phyloP scores from a whole-genome alignment of 2,888 invertebrate genomes.

The Leptopilina drosophilae region DNA sequence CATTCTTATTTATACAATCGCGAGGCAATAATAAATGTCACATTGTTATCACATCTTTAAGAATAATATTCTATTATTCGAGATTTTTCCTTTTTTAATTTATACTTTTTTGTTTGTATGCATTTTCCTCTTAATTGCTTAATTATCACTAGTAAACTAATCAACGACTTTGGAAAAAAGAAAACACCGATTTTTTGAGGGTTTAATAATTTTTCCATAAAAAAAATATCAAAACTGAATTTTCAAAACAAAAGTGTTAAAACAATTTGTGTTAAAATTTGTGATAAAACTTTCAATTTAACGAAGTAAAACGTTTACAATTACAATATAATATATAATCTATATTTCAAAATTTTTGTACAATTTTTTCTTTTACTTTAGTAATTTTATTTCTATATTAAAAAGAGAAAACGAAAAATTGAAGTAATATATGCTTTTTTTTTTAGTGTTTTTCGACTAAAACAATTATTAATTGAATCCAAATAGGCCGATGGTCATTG shows the following conservation, averaged over 20 bases:
- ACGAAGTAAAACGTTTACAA: too few species aligned
- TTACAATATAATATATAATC: too few species aligned
- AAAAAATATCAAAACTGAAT: too few species aligned
- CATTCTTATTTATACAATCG: slow-evolving; percentile 65
- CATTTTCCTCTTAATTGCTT: slow-evolving; percentile 21
- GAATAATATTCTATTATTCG: slow-evolving; percentile 26
- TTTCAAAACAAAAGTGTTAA: too few species aligned
- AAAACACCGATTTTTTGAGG: too few species aligned
- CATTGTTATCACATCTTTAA: slow-evolving; percentile 40
- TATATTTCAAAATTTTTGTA: too few species aligned
- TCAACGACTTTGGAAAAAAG: background rate
- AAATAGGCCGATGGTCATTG: slow-evolving; percentile 22
- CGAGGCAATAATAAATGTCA: slow-evolving; percentile 55
- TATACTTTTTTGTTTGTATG: background rate
- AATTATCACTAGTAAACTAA: slow-evolving; percentile 23
- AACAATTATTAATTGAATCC: background rate
- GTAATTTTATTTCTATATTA: background rate
- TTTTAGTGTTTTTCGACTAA: background rate
- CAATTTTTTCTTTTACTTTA: too few species aligned
- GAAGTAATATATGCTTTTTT: background rate
- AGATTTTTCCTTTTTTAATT: background rate
- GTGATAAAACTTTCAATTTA: too few species aligned
- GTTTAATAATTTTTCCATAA: too few species aligned
- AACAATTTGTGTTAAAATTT: too few species aligned
- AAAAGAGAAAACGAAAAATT: background rate